phyloP scores from a whole-genome alignment of 2,888 invertebrate species.

The Antheraea assamensis region DNA sequence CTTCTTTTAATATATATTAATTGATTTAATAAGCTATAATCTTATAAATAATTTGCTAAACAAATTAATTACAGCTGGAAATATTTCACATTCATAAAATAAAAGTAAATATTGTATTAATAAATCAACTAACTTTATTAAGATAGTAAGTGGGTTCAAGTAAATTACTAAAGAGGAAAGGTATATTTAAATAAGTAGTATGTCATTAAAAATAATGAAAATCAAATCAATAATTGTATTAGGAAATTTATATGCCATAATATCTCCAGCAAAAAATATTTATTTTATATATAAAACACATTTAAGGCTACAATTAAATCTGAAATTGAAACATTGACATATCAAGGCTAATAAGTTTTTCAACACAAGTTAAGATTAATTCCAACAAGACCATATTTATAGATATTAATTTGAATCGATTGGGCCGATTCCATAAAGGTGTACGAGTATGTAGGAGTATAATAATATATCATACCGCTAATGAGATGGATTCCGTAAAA shows the following conservation, averaged over 20 bases:
- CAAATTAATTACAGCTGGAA: too few relatives aligned
- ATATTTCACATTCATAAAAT: too few relatives aligned
- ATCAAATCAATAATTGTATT: neutral
- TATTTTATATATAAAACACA: neutral
- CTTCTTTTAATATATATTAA: too few relatives aligned
- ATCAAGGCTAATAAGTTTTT: conserved; percentile 3
- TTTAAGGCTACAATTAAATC: neutral
- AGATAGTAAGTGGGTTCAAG: too few relatives aligned
- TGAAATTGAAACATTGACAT: neutral
- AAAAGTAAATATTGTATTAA: too few relatives aligned
- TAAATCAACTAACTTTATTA: too few relatives aligned
- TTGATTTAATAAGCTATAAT: too few relatives aligned
- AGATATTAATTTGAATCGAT: conserved; percentile 19
- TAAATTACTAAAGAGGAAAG: too few relatives aligned
- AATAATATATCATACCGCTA: conserved; percentile 25
- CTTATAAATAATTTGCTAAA: too few relatives aligned
- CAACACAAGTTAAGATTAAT: neutral
- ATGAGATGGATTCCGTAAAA: conserved; percentile 38
- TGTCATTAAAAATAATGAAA: neutral
- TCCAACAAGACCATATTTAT: conserved; percentile 22
- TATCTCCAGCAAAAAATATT: neutral
- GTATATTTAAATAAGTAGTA: too few relatives aligned
- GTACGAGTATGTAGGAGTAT: too few relatives aligned
- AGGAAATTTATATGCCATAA: neutral
- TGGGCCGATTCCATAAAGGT: conserved; percentile 24